Evolutionary conservation across 1,140 invertebrate genomes (phyloP).

Genomic region (Solen grandis): DNA sequence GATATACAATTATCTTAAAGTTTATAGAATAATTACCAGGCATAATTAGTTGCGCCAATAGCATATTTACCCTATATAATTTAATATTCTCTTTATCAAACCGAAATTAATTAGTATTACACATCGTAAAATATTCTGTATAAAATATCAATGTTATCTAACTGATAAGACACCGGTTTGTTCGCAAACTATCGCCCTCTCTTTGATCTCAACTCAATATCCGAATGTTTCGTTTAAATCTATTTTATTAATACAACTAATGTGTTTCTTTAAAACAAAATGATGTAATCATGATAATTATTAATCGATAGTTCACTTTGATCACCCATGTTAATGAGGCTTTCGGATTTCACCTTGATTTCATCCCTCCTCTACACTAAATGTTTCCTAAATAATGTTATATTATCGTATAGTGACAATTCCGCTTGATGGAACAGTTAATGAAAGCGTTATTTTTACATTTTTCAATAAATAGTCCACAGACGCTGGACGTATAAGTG

Average conservation of each 20-base stretch:
- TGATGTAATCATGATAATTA: conserved; percentile 43
- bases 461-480: neutral
- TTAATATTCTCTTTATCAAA: conserved; percentile 42
- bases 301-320: conserved; percentile 25
- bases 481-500: neutral
- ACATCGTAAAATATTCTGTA: conserved; percentile 2
- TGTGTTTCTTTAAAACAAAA: conserved; percentile 39
- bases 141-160: neutral
- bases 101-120: conserved; percentile 46
- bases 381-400: neutral
- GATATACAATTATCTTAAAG: no score
- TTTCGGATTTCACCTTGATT: neutral
- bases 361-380: neutral
- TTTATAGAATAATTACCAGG: no score
- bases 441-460: neutral
- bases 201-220: conserved; percentile 46
- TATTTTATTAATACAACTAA: conserved; percentile 29
- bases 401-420: neutral
- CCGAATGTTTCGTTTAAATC: conserved; percentile 33
- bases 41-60: no score
- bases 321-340: conserved; percentile 14
- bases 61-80: neutral
- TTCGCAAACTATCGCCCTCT: neutral
- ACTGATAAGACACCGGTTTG: neutral
- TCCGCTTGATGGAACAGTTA: neutral